Percentiles rank a stretch among this genome's conserved stretches.
Evolutionary conservation across 2,797 vertebrate genomes (phyloP).

Genomic region (Arremon aurantiirostris): DNA sequence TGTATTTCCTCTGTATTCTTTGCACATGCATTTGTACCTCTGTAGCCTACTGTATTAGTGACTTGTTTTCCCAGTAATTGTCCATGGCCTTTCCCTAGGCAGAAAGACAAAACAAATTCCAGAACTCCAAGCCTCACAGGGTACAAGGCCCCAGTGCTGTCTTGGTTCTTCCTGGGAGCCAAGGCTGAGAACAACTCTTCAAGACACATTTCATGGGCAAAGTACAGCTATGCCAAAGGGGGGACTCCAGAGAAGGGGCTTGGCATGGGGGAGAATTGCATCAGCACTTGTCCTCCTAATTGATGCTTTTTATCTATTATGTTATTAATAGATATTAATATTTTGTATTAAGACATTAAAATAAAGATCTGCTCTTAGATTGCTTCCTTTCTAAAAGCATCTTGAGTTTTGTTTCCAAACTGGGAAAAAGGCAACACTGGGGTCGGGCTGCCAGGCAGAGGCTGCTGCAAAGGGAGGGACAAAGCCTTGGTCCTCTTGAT

Average conservation of each 20-base stretch:
- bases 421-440: accelerated
- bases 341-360: background rate
- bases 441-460: accelerated
- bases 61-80: background rate
- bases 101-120: background rate
- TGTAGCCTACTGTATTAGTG: background rate
- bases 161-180: background rate
- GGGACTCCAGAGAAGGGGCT: background rate
- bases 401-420: background rate
- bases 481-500: background rate
- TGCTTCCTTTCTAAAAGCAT: background rate
- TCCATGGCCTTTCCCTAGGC: background rate
- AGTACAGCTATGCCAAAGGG: background rate
- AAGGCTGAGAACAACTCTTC: background rate
- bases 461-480: background rate
- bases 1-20: background rate
- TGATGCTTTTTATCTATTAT: background rate
- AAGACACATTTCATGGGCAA: background rate
- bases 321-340: no score
- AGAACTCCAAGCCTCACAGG: accelerated
- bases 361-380: background rate
- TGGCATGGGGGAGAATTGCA: background rate
- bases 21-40: background rate
- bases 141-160: background rate
- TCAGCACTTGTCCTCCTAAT: background rate